phyloP scores from a whole-genome alignment of 2,888 invertebrate species.

The Cataglyphis altisquamis region DNA sequence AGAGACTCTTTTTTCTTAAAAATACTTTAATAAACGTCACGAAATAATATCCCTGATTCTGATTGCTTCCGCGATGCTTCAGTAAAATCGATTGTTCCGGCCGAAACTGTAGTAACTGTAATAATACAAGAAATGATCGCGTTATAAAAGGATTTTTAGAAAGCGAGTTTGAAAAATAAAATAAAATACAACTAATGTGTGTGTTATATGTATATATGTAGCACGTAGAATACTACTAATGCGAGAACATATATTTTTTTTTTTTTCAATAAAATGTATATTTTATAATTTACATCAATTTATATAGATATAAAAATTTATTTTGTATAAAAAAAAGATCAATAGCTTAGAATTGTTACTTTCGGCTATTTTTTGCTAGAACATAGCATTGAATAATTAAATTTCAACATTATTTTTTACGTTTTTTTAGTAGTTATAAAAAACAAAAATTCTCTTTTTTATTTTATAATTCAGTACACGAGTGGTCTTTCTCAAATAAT shows the following conservation, averaged over 20 bases:
- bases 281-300: not conserved
- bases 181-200: not conserved
- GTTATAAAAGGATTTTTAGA: not conserved
- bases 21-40: constrained; percentile 25
- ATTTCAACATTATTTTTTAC: not conserved
- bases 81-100: not conserved
- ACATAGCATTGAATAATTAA: not conserved
- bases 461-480: not conserved
- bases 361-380: not conserved
- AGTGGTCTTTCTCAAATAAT: not conserved
- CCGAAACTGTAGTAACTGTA: not conserved
- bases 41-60: constrained; percentile 30
- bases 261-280: not conserved
- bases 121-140: not conserved
- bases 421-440: not conserved
- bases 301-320: not conserved
- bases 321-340: not conserved
- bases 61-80: not conserved
- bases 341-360: not conserved
- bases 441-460: not conserved
- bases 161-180: not conserved
- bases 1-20: not conserved
- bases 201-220: not conserved
- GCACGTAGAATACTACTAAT: not conserved
- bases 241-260: not conserved